Evolutionary conservation across 1,140 invertebrate species (phyloP).

Genomic region (Drosophila orena): DNA sequence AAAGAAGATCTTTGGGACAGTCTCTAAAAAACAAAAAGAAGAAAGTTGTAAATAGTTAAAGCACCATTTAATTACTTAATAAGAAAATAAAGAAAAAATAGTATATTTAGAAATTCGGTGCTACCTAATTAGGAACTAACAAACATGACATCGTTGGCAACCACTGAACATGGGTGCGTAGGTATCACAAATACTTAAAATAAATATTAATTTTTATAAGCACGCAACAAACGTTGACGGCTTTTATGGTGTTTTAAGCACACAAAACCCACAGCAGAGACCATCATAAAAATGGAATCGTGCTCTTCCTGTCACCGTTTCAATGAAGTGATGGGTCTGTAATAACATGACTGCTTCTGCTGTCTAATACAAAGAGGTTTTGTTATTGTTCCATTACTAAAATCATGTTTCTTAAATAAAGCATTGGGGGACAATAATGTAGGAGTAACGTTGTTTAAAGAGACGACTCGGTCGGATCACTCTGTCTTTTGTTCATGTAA

Average conservation of each 20-base stretch:
- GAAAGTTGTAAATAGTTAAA: conserved; percentile 39
- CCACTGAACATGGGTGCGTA: conserved; percentile 9
- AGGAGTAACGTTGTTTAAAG: too few relatives aligned
- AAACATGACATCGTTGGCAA: too few relatives aligned
- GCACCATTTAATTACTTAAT: conserved; percentile 5
- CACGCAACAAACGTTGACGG: conserved; percentile 5
- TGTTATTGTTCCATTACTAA: too few relatives aligned
- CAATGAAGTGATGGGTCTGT: too few relatives aligned
- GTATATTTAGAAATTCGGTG: not conserved
- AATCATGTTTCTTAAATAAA: too few relatives aligned
- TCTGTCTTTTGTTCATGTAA: too few relatives aligned
- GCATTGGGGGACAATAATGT: too few relatives aligned
- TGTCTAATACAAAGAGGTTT: too few relatives aligned
- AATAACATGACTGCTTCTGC: too few relatives aligned
- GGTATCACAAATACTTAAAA: conserved; percentile 61
- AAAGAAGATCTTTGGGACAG: conserved; percentile 52
- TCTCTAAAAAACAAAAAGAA: conserved; percentile 59
- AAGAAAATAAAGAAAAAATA: not conserved
- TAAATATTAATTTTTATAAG: conserved; percentile 45
- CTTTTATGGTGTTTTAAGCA: not conserved
- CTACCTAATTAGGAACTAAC: too few relatives aligned
- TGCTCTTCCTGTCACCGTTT: not conserved
- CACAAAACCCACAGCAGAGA: conserved; percentile 18
- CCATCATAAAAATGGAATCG: conserved; percentile 17
- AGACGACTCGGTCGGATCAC: too few relatives aligned